Evolutionary conservation across 2,113 vertebrate genomes (phyloP).

Genomic region (Okapia johnstoni): DNA sequence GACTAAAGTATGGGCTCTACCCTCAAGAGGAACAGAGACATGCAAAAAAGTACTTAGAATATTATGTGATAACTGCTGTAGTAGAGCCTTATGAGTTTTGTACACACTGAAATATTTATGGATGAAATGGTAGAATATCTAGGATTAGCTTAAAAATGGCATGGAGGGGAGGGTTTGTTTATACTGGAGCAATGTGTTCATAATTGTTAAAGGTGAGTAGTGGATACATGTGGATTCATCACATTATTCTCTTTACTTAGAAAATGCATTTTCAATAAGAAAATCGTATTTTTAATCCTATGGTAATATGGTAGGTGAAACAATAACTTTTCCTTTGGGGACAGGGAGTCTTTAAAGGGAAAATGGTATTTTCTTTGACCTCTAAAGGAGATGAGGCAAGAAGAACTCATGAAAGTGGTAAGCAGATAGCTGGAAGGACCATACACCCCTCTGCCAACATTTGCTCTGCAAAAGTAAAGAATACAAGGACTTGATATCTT

Average conservation of each 20-base stretch:
- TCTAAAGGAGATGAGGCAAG: background rate
- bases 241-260: background rate
- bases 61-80: background rate
- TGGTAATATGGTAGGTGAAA: background rate
- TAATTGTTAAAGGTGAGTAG: background rate
- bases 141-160: background rate
- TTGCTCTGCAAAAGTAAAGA: background rate
- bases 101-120: background rate
- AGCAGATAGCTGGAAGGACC: background rate
- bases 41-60: background rate
- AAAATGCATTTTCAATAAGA: background rate
- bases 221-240: background rate
- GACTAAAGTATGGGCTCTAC: background rate
- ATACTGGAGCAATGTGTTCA: background rate
- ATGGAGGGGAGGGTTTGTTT: background rate
- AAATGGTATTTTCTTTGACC: background rate
- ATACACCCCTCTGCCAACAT: background rate
- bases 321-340: background rate
- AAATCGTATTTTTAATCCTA: background rate
- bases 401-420: background rate
- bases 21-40: background rate
- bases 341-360: background rate
- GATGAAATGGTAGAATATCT: background rate
- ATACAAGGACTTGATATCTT: background rate
- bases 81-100: background rate